Evolutionary conservation across 2,888 invertebrate genomes (phyloP).

Genomic region (Lottia gigantea): DNA sequence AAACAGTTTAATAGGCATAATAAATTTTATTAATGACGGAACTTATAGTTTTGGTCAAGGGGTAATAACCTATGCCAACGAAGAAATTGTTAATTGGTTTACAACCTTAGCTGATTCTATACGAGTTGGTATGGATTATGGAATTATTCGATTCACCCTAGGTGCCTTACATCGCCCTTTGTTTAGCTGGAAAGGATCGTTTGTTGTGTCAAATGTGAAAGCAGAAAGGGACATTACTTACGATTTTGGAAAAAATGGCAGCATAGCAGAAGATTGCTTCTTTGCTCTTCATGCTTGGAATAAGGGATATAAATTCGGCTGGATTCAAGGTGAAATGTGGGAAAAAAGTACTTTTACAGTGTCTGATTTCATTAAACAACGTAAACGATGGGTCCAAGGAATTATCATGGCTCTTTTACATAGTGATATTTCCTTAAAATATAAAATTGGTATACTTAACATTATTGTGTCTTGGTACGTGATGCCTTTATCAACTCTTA

Average conservation of each 20-base stretch:
- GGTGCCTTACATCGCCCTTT: slow-evolving; percentile 50
- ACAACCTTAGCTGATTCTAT: slow-evolving; percentile 56
- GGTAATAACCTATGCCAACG: slow-evolving; percentile 51
- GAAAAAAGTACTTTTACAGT: slow-evolving; percentile 58
- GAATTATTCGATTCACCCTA: slow-evolving; percentile 50
- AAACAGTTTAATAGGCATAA: slow-evolving; percentile 54
- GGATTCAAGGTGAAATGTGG: slow-evolving; percentile 60
- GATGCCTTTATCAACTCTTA: slow-evolving; percentile 30
- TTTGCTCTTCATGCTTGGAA: slow-evolving; percentile 54
- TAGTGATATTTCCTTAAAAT: slow-evolving; percentile 43
- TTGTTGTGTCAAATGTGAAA: slow-evolving; percentile 53
- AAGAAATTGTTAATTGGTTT: slow-evolving; percentile 54
- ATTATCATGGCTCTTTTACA: slow-evolving; percentile 49
- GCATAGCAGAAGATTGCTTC: slow-evolving; percentile 56
- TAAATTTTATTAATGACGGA: slow-evolving; percentile 56
- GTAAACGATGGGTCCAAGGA: slow-evolving; percentile 58
- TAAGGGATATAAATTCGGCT: slow-evolving; percentile 55
- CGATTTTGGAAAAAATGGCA: slow-evolving; percentile 53
- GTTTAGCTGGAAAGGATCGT: slow-evolving; percentile 61
- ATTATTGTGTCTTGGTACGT: not conserved
- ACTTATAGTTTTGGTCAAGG: slow-evolving; percentile 55
- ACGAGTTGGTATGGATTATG: slow-evolving; percentile 57
- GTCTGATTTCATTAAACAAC: slow-evolving; percentile 51
- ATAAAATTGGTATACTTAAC: slow-evolving; percentile 28
- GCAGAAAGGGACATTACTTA: slow-evolving; percentile 50